Base-by-base conservation (phyloP, 2,797 vertebrate genomes). In the Chrosomus eos region DNA sequence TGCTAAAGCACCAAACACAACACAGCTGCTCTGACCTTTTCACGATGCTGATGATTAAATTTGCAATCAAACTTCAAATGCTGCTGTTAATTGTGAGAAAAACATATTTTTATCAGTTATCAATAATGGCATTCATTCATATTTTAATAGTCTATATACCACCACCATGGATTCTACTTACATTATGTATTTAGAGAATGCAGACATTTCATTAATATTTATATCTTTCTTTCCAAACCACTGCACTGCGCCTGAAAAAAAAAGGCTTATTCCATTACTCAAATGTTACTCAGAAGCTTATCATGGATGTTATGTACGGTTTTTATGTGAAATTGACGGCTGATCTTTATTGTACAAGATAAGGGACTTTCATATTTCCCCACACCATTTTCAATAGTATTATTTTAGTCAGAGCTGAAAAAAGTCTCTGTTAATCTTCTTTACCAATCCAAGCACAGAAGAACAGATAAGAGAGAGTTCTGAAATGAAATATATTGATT, bases 401-500 rank as follows among this genome's bases (percentile, higher is more conserved):
- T 82, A 36, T 72, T 51, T 53, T 48, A 53, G 75, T 3, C 26
- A 28, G 62, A 64, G 62, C 28, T 43, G 40, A 64, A 81, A 40
- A 40, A 58, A 18, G 40, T 78, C 26, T n/a, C 14, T 55, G 55
- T 75, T 82, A 78, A 85, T 82, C 74, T 79, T 31, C 77, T 82
- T 64, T 51, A 67, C 40, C 40, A 71, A 40, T 82, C 67, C 33
- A 31, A 79, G 71, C 31, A 77, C 14, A 66, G 53, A 51, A 71
- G 2, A 66, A 38, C 26, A 76, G 64, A 48, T 31, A 70, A 76
- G 33, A 80, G 62, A 81, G 33, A 74, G 82, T 80, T 89, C 74
- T 88, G 72, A 80, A 87, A 89, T 85, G 33, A 87, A 88, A 88
- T 64, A 36, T 78, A 88, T 84, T 68, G 79, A 85, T 82, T 84